Evolutionary conservation across 2,797 vertebrate species (phyloP).

Genomic region (Eurystomus glaucurus): DNA sequence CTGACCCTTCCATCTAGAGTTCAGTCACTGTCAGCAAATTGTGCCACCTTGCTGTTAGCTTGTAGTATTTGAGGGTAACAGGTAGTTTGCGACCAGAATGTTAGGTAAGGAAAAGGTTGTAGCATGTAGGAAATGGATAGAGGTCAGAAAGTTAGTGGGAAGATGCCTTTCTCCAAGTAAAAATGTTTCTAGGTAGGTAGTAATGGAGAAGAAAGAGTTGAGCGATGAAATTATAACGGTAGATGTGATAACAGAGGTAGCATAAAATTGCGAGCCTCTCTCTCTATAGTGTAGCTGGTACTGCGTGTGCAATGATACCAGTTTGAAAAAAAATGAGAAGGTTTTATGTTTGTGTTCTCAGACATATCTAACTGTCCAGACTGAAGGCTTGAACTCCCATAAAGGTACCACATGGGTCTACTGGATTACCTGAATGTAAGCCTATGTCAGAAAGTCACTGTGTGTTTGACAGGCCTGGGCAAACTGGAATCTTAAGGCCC

Average conservation of each 20-base stretch:
- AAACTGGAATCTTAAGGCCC: constrained; percentile 64
- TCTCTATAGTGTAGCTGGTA: constrained; percentile 23
- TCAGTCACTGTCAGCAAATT: constrained; percentile 37
- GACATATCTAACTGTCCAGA: not conserved
- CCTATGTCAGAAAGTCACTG: constrained; percentile 70
- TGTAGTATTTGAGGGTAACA: constrained; percentile 51
- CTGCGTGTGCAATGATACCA: not conserved
- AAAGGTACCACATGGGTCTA: constrained; percentile 69
- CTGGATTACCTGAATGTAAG: constrained; percentile 76
- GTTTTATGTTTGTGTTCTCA: constrained; percentile 29
- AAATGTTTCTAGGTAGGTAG: constrained; percentile 43
- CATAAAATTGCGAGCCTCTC: constrained; percentile 16
- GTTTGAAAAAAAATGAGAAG: not conserved
- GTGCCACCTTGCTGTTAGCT: constrained; percentile 30
- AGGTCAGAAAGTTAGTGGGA: constrained; percentile 53
- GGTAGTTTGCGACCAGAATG: constrained; percentile 61
- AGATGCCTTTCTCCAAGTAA: constrained; percentile 20
- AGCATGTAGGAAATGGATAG: constrained; percentile 73
- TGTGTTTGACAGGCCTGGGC: constrained; percentile 72
- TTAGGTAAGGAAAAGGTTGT: constrained; percentile 65
- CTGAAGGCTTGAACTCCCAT: constrained; percentile 60
- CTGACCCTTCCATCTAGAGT: not conserved
- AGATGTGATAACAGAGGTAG: constrained; percentile 40
- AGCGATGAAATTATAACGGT: not conserved
- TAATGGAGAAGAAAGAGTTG: constrained; percentile 47